Evolutionary conservation across 2,888 invertebrate species (phyloP).

Genomic region (Clunio marinus): DNA sequence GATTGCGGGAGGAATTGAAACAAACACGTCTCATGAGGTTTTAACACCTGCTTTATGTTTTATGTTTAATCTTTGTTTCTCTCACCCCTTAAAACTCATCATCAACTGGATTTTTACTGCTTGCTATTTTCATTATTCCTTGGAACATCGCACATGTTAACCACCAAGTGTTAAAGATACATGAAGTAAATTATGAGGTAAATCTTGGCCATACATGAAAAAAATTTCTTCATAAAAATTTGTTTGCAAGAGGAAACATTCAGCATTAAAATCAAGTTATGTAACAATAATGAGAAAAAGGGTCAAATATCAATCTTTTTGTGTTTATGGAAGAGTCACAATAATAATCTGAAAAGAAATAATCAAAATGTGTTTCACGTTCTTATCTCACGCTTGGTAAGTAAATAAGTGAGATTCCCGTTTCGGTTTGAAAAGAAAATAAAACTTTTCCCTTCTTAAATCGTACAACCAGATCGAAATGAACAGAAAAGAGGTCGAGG

Average conservation of each 20-base stretch:
- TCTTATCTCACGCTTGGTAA: constrained; percentile 9
- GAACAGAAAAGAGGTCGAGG: not conserved
- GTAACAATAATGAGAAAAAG: constrained; percentile 4
- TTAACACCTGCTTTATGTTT: constrained; percentile 19
- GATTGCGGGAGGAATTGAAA: no score
- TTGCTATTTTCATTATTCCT: not conserved
- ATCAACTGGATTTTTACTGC: not conserved
- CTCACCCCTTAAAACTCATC: not conserved
- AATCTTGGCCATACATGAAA: no score
- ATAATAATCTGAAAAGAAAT: not conserved
- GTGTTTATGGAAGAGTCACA: not conserved
- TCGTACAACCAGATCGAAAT: not conserved
- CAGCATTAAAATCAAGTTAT: not conserved
- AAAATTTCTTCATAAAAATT: no score
- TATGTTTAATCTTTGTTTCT: constrained; percentile 23
- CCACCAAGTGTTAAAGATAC: not conserved
- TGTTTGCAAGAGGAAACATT: not conserved
- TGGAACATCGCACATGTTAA: not conserved
- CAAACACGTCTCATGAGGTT: no score
- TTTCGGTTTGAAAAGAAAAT: not conserved
- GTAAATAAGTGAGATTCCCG: no score
- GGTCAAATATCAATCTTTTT: constrained; percentile 1
- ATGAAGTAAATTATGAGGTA: constrained; percentile 26
- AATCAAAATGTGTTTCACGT: constrained; percentile 9
- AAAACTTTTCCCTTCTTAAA: not conserved